These are phyloP conservation scores for Python bivittatus DNA, from an alignment of 2,113 vertebrate species.

Conservation along the genomic window DNA sequence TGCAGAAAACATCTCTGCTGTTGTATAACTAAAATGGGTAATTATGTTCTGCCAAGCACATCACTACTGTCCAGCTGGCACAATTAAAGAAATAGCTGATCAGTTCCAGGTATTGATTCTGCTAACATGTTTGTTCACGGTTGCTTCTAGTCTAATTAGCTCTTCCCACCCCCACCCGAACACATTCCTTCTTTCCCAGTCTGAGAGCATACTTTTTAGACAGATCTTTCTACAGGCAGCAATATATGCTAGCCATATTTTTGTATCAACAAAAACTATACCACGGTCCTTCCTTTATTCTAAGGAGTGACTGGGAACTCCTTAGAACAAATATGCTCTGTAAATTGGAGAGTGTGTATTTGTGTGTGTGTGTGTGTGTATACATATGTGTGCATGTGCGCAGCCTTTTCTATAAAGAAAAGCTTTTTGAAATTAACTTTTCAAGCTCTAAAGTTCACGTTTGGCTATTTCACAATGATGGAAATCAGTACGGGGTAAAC, in stretches of 20 bases:
- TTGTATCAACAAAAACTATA: constrained; percentile 45
- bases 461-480: neutral
- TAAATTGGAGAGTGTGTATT: constrained; percentile 10
- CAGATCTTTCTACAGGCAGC: constrained; percentile 73
- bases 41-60: constrained; percentile 75
- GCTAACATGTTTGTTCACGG: constrained; percentile 82
- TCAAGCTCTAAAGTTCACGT: neutral
- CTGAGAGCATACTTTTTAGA: constrained; percentile 79
- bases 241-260: constrained; percentile 56
- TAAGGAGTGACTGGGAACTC: constrained; percentile 31
- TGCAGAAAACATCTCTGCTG: constrained; percentile 61
- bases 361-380: neutral
- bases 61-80: constrained; percentile 73
- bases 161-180: constrained; percentile 56
- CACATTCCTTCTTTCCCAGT: constrained; percentile 70
- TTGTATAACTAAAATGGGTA: constrained; percentile 61
- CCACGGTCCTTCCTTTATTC: constrained; percentile 46
- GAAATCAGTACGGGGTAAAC: neutral
- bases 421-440: neutral
- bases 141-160: constrained; percentile 82
- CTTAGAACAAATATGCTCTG: constrained; percentile 36
- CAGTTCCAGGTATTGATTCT: constrained; percentile 84
- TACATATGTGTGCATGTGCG: neutral
- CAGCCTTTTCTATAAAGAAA: neutral
- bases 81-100: constrained; percentile 85